Evolutionary conservation across 2,888 invertebrate species (phyloP).

Genomic region (Cataglyphis cursor): DNA sequence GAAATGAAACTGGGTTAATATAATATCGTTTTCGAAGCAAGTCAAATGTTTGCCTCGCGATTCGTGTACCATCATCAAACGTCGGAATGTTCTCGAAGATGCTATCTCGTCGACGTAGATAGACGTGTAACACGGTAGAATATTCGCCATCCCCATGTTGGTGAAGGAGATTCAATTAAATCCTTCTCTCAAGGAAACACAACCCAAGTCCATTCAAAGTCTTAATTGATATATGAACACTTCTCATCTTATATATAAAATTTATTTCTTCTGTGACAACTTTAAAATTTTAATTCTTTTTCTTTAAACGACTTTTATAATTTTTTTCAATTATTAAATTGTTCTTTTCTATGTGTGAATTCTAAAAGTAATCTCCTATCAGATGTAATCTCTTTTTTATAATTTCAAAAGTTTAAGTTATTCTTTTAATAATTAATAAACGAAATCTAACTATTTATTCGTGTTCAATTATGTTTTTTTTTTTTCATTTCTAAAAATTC

Average conservation of each 20-base stretch:
- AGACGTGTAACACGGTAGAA: conserved; percentile 41
- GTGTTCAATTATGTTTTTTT: background rate
- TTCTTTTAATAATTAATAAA: background rate
- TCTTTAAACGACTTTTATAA: background rate
- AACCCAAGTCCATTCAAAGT: background rate
- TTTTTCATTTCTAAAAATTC: background rate
- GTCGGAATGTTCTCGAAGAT: conserved; percentile 42
- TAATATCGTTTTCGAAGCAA: conserved; percentile 13
- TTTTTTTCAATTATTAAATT: background rate
- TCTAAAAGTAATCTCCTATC: background rate
- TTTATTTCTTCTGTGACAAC: background rate
- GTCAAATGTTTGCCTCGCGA: conserved; percentile 32
- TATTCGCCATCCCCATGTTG: conserved; percentile 28
- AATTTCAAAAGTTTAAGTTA: background rate
- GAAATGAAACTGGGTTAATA: conserved; percentile 50
- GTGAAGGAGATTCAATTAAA: conserved; percentile 36
- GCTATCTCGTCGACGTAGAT: conserved; percentile 34
- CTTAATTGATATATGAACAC: background rate
- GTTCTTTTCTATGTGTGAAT: background rate
- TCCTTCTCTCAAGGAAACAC: background rate
- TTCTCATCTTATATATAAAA: background rate
- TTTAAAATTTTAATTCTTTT: background rate
- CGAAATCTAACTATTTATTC: background rate
- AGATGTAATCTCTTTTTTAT: background rate
- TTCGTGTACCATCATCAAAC: conserved; percentile 42